Conservation (phyloP, 2,113 vertebrate genomes). For the Alethe diademata region DNA sequence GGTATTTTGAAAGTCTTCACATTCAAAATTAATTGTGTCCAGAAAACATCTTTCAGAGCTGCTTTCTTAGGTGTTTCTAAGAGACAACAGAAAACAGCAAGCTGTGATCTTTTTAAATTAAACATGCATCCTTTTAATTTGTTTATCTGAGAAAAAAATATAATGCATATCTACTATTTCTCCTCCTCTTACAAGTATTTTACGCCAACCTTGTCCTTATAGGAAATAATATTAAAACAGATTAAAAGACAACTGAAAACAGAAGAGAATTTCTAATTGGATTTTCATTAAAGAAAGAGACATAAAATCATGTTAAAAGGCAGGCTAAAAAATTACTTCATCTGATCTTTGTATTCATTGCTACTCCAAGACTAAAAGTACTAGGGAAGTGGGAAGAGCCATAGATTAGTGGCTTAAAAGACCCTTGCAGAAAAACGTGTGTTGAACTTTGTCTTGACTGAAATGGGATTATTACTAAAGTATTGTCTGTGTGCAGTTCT, state of each 20-base stretch:
- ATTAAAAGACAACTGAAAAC: not conserved
- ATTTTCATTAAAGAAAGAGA: not conserved
- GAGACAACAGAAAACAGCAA: not conserved
- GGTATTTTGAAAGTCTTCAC: not conserved
- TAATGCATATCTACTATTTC: not conserved
- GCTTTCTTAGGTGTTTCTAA: not conserved
- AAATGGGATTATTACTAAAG: not conserved
- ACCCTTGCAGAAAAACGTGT: not conserved
- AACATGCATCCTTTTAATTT: rapidly evolving
- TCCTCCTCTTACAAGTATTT: not conserved
- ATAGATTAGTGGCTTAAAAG: not conserved
- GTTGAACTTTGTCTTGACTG: not conserved
- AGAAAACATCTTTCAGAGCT: not conserved
- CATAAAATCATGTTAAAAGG: not conserved
- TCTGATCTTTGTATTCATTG: not conserved
- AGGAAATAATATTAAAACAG: not conserved
- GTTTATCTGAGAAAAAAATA: not conserved
- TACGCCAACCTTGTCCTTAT: not conserved
- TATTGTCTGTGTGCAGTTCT: not conserved
- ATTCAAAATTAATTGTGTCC: not conserved
- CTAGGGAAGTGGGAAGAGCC: not conserved
- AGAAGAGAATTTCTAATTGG: not conserved
- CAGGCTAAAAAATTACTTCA: not conserved
- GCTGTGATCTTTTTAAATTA: not conserved
- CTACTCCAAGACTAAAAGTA: not conserved